Evolutionary conservation across 1,140 invertebrate genomes (phyloP).

Genomic region (Coenobita brevimanus): DNA sequence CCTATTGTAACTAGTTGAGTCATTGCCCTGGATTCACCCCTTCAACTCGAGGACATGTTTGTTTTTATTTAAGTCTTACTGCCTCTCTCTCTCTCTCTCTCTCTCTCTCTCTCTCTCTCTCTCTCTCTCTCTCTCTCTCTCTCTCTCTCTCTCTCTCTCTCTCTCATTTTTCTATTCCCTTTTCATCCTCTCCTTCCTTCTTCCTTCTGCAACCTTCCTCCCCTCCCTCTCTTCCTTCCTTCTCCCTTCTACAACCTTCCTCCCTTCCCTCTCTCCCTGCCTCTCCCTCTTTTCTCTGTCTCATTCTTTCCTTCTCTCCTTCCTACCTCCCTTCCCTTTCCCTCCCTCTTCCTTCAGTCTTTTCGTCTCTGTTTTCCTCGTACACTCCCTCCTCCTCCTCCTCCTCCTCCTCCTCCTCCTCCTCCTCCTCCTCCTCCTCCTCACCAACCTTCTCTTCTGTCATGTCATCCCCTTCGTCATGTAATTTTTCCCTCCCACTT

Average conservation of each 20-base stretch:
- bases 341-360: background rate
- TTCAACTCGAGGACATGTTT: no score
- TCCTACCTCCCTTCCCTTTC: background rate
- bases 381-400: background rate
- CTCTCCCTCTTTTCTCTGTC: background rate
- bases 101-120: no score
- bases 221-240: background rate
- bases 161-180: no score
- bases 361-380: background rate
- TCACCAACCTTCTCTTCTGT: background rate
- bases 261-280: background rate
- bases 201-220: background rate
- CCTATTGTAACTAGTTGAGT: no score
- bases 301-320: background rate
- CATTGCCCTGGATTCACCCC: no score
- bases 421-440: background rate
- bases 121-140: no score
- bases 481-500: background rate
- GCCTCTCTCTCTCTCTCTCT: no score
- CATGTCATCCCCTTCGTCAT: background rate
- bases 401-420: no score
- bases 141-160: no score
- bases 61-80: no score
- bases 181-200: no score
- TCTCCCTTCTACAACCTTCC: background rate